Base-by-base conservation (phyloP, 2,113 vertebrate genomes). In the Salvelinus fontinalis region DNA sequence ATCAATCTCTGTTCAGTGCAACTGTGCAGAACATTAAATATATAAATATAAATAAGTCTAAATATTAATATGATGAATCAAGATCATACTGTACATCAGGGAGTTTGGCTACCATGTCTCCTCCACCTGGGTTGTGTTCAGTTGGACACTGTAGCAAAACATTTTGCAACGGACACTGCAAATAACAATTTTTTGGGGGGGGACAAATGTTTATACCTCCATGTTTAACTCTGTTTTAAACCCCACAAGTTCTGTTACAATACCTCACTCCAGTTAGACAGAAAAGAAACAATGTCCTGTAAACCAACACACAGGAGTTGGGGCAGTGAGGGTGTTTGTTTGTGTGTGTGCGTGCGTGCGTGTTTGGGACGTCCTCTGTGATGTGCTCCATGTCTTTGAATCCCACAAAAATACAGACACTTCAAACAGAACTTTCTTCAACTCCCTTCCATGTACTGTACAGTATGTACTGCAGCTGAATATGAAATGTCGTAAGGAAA, bases 1-100 rank as follows among this genome's bases (percentile, higher is more conserved):
- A 85, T 85, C 89, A 89, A 88, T 87, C 83, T 84, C 66, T 29
- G 73, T 80, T 81, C 62, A 59, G 78, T 85, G 81, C 84, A 75
- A 73, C 80, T 81, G 74, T 79, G 84, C 65, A 51, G 75, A 81
- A 85, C 5, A 18, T 44, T 11, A 44, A 44, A 44, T 44, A 44
- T 44, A 44, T 44, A 44, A 44, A 44, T 44, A 44, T 44, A 44
- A 44, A 44, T 44, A 44, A 9, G 39, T 11, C 8, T 44, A 44
- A 44, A 44, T 11, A 13, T n/a, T 11, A 20, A 57, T n/a, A 31
- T 29, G 26, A 27, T 71, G 22, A 71, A 26, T 71, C 12, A 29
- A 14, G 7, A 49, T 49, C 9, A 49, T 20, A 20, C 2, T 57
- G 20, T 57, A 4, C 54, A 57, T 57, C 54, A 20, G 54, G 54